These are phyloP conservation scores for Stichopus chloronotus DNA, from an alignment of 35 echinoderm and acorn worm species.

Conservation along the genomic window DNA sequence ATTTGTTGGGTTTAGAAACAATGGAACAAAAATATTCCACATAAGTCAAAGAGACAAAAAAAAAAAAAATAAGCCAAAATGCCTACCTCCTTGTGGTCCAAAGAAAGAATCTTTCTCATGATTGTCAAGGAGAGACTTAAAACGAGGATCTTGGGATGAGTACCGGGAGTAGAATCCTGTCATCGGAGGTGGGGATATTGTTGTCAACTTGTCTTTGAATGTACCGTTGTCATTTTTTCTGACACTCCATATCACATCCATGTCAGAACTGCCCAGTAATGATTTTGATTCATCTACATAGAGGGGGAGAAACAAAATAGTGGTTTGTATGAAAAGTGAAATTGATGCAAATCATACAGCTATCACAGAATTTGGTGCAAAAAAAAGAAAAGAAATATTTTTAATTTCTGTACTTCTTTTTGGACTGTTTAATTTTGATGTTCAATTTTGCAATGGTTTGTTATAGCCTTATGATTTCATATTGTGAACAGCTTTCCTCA, in stretches of 20 bases:
- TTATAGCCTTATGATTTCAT: no score
- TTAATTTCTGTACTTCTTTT: no score
- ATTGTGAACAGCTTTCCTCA: no score
- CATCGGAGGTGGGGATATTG: not conserved
- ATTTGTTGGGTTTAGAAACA: no score
- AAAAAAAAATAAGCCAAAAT: not conserved
- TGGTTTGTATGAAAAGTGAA: no score
- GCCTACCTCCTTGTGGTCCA: not conserved
- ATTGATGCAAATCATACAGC: no score
- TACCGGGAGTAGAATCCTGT: conserved; percentile 36
- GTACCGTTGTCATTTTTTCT: not conserved
- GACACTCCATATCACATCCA: conserved; percentile 42
- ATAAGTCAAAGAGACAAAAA: not conserved
- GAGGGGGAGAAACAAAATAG: no score
- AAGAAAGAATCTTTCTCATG: not conserved
- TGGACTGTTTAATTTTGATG: no score
- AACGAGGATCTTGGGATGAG: conserved; percentile 32
- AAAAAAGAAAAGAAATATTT: no score
- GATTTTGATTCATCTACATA: not conserved
- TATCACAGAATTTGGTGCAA: no score
- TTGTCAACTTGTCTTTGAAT: not conserved
- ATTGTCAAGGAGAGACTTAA: not conserved
- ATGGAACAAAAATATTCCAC: no score
- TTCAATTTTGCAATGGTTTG: no score
- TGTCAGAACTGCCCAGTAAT: conserved; percentile 9